A percentile compares a stretch with the other conserved stretches of the same genome.
phyloP scores from a whole-genome alignment of 37 sponge, comb jelly and placozoan species.

The Spongilla lacustris region DNA sequence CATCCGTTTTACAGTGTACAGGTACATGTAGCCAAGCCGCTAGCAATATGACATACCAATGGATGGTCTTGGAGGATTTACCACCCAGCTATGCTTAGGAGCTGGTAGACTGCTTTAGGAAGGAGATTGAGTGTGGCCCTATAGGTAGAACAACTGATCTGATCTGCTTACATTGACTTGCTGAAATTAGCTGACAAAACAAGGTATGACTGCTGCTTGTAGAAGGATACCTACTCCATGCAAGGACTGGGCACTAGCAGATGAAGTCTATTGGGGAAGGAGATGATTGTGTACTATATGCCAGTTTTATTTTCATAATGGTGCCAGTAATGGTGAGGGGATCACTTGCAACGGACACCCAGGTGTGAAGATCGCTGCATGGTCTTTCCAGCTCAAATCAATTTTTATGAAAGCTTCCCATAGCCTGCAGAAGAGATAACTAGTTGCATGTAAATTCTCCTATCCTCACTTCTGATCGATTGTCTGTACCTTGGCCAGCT shows the following conservation, averaged over 20 bases:
- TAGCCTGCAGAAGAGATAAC: conserved; percentile 34
- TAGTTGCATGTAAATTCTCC: too few species aligned
- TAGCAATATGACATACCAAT: too few species aligned
- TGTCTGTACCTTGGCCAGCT: too few species aligned
- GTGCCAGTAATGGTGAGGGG: conserved; percentile 33
- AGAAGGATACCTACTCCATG: conserved; percentile 47
- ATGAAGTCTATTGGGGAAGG: neutral
- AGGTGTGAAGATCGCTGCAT: conserved; percentile 25
- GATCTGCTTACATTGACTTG: conserved; percentile 56
- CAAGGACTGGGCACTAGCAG: neutral
- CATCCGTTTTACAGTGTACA: too few species aligned
- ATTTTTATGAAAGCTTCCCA: conserved; percentile 49
- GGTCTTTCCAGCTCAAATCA: conserved; percentile 56
- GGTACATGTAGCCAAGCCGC: too few species aligned
- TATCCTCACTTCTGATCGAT: too few species aligned
- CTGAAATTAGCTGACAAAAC: conserved; percentile 57
- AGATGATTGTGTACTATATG: neutral
- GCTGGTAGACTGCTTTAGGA: too few species aligned
- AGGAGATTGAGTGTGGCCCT: too few species aligned
- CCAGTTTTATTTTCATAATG: conserved; percentile 39
- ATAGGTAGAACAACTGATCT: too few species aligned
- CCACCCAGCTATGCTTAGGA: conserved; percentile 38
- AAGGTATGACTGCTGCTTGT: conserved; percentile 40
- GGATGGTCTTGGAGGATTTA: too few species aligned
- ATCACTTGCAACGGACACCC: conserved; percentile 40